Base-by-base conservation (phyloP, 37 sponge, comb jelly and placozoan species). In the Mnemiopsis leidyi region DNA sequence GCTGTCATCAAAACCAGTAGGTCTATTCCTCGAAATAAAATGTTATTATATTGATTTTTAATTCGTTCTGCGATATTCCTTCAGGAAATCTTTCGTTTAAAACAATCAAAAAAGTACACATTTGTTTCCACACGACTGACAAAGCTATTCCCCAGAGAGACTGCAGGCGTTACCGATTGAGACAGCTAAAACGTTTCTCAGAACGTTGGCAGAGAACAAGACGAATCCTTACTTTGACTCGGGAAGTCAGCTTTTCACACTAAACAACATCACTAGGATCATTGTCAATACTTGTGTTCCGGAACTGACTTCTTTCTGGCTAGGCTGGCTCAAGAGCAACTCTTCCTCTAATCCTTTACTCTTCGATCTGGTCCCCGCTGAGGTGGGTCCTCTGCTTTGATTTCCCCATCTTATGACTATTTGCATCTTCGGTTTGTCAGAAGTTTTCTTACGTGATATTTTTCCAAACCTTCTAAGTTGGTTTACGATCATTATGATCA, bases 131-230 rank as follows among this genome's bases (percentile, higher is more conserved):
- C n/a, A n/a, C n/a, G n/a, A n/a, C n/a, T n/a, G n/a, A n/a, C n/a
- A n/a, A n/a, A n/a, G n/a, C n/a, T n/a, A n/a, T 25, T 71, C 25
- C 73, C 36, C 35, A 77, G 79, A 32, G 3, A 77, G 33, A 77
- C 79, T 77, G 36, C 79, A 77, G 79, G 79, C 79, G 79, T 36
- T 77, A 77, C 79, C 79, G 5, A 77, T 77, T 77, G 18, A 18
- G 20, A 77, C 36, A 31, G 79, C 79, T 32, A 28, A 77, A 32
- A 28, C 16, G 35, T 77, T 77, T 18, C 36, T 77, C 9, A 20
- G 26, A 3, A 77, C 79, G 5, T 20, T 77, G 35, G 79, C 7
- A 31, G 36, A 77, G 36, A 77, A 77, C 79, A 77, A 77, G 79
- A 28, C 33, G 0, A 77, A 77, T 36, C 79, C 79, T 9, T 34